These are phyloP conservation scores for Phoenicopterus ruber DNA, from an alignment of 2,113 vertebrate genomes.

Conservation along the genomic window DNA sequence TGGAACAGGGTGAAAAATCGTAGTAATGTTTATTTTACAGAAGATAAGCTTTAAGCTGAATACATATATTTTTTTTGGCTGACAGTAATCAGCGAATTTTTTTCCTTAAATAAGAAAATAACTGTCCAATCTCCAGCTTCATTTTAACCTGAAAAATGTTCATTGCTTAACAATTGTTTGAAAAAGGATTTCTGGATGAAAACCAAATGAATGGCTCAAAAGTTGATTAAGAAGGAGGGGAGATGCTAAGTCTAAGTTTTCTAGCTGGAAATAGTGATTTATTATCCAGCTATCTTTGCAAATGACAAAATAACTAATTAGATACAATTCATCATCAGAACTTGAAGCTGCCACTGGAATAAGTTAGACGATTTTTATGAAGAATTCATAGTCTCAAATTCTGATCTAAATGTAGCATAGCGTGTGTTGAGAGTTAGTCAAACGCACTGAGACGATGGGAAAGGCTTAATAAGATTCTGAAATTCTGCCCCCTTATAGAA, in stretches of 20 bases:
- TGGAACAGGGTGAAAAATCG: background rate
- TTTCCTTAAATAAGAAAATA: background rate
- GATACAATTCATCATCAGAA: conserved; percentile 18
- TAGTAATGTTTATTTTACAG: background rate
- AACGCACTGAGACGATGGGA: background rate
- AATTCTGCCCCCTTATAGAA: background rate
- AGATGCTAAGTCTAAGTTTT: conserved; percentile 43
- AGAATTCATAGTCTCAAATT: background rate
- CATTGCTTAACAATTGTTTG: background rate
- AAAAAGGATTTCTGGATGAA: background rate
- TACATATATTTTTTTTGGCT: background rate
- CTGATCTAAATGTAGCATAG: background rate
- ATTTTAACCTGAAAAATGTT: conserved; percentile 4
- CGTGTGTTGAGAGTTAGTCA: background rate
- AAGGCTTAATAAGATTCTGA: background rate
- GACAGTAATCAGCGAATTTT: background rate
- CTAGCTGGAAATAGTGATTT: conserved; percentile 11
- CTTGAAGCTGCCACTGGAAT: background rate
- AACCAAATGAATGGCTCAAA: conserved; percentile 4
- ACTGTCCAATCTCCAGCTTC: background rate
- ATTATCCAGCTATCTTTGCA: conserved; percentile 29
- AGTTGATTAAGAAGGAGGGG: conserved; percentile 34
- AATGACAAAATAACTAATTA: conserved; percentile 60
- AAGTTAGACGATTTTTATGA: conserved; percentile 7
- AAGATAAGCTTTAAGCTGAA: background rate